Evolutionary conservation across 2,888 invertebrate genomes (phyloP).

Genomic region (Theretra japonica): DNA sequence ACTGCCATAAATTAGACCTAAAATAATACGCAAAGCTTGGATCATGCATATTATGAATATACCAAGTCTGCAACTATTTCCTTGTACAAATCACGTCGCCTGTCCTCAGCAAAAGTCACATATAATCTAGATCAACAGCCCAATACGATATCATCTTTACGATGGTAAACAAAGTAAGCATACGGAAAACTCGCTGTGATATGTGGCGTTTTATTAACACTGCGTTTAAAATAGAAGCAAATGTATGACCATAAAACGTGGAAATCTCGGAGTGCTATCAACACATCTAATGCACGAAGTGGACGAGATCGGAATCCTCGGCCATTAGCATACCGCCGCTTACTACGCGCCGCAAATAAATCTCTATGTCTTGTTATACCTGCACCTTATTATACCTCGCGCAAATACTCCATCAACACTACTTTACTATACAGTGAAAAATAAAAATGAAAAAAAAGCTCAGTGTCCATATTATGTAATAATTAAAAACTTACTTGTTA

Average conservation of each 20-base stretch:
- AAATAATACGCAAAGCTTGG: too few relatives aligned
- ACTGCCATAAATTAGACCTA: too few relatives aligned
- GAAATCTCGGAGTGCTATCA: constrained; percentile 10
- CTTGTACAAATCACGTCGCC: background rate
- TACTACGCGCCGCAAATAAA: constrained; percentile 64
- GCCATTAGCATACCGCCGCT: constrained; percentile 44
- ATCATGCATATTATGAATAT: background rate
- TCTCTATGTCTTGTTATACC: constrained; percentile 59
- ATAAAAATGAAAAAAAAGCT: too few relatives aligned
- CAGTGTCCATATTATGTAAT: too few relatives aligned
- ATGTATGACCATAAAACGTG: constrained; percentile 16
- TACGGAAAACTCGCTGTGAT: background rate
- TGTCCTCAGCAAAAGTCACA: background rate
- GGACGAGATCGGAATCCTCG: constrained; percentile 39
- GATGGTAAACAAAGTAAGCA: background rate
- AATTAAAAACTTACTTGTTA: too few relatives aligned
- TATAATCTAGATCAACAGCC: background rate
- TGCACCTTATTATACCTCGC: background rate
- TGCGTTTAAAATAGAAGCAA: constrained; percentile 20
- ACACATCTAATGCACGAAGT: background rate
- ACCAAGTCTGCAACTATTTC: background rate
- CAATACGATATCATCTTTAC: too few relatives aligned
- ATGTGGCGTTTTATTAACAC: constrained; percentile 21
- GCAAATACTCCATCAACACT: too few relatives aligned
- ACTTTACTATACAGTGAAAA: too few relatives aligned